A percentile compares a stretch with the other conserved stretches of the same genome.
Evolutionary conservation across 2,797 vertebrate species (phyloP).

Genomic region (Melanotaenia nigrans): DNA sequence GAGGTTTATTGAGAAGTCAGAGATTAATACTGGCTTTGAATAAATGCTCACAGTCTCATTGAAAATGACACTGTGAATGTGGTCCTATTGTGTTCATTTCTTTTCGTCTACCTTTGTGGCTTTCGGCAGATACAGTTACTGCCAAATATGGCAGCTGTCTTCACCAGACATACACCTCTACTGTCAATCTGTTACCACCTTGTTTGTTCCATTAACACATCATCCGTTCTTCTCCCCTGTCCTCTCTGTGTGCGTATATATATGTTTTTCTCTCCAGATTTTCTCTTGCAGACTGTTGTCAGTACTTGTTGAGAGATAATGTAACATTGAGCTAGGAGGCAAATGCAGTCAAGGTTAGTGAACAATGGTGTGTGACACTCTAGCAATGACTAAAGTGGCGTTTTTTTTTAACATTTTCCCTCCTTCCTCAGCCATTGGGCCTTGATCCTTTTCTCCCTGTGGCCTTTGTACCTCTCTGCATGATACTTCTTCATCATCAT

Average conservation of each 20-base stretch:
- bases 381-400: conserved; percentile 54
- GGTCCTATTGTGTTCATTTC: conserved; percentile 32
- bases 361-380: conserved; percentile 65
- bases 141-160: conserved; percentile 59
- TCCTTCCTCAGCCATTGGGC: conserved; percentile 13
- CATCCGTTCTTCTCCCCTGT: conserved; percentile 71
- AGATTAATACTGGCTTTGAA: conserved; percentile 68
- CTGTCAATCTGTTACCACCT: conserved; percentile 76
- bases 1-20: conserved; percentile 65
- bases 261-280: conserved; percentile 61
- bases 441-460: conserved; percentile 39
- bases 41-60: conserved; percentile 66
- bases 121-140: conserved; percentile 36
- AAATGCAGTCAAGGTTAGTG: conserved; percentile 84
- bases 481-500: conserved; percentile 38
- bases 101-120: conserved; percentile 30
- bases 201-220: conserved; percentile 79
- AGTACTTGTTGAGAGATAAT: conserved; percentile 80
- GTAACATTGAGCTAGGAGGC: conserved; percentile 77
- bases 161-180: conserved; percentile 66
- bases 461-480: conserved; percentile 29
- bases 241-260: conserved; percentile 57
- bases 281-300: conserved; percentile 80
- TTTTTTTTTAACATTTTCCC: conserved; percentile 2
- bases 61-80: conserved; percentile 60